Evolutionary conservation across 2,113 vertebrate species (phyloP).

Genomic region (Paratilapia polleni): DNA sequence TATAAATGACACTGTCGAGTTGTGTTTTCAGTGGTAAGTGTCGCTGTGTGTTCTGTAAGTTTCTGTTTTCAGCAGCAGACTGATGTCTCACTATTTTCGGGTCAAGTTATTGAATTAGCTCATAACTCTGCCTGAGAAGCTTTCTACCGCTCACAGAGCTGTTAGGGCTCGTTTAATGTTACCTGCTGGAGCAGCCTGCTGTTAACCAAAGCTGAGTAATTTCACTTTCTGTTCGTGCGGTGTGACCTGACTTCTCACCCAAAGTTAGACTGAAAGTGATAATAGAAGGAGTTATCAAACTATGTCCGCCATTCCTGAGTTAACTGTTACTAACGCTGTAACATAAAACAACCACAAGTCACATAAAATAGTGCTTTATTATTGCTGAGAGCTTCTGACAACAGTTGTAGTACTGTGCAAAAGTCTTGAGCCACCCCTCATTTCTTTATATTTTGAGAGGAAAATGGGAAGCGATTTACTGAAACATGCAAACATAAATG

Average conservation of each 20-base stretch:
- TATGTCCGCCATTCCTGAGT: not conserved
- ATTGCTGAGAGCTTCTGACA: not conserved
- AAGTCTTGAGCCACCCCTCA: not conserved
- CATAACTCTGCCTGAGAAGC: not conserved
- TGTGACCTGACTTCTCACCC: not conserved
- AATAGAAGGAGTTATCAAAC: not conserved
- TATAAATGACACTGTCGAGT: not conserved
- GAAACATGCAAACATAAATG: too few species aligned
- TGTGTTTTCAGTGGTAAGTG: constrained; percentile 44
- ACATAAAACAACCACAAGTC: not conserved
- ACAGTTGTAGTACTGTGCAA: not conserved
- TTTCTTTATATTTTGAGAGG: not conserved
- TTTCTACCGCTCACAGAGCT: not conserved
- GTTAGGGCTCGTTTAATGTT: not conserved
- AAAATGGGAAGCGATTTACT: too few species aligned
- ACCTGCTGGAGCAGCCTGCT: not conserved
- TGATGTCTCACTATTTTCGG: not conserved
- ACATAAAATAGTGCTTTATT: not conserved
- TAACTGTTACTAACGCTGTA: not conserved
- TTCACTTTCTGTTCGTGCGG: constrained; percentile 29
- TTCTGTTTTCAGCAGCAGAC: not conserved
- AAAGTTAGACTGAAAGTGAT: not conserved
- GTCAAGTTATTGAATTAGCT: not conserved
- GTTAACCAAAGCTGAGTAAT: not conserved
- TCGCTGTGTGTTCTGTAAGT: not conserved